Evolutionary conservation across 53 echinoderm and acorn worm species (phyloP), one percentile per base, ranked within the genome.

Genomic region (Holothuria leucospilota): DNA sequence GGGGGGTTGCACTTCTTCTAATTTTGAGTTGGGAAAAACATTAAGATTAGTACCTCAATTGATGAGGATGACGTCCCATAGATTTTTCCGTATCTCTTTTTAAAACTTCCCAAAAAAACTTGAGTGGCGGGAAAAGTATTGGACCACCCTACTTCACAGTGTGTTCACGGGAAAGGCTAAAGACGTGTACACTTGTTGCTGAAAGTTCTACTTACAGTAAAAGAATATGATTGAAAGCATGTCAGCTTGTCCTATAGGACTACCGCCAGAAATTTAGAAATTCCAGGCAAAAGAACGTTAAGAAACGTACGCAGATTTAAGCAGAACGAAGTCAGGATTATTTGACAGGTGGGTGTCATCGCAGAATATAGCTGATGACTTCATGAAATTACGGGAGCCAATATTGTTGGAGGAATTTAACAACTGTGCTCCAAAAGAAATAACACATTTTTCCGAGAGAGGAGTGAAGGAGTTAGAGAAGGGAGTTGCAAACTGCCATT

Each of bases 291-390:
- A n/a, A n/a, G n/a, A n/a, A 69, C 62, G 46, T 8, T n/a, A 6
- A 84, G 69, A 90, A 53, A 93, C 93, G 7, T 81, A 90, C 84
- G 90, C 87, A 13, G 93, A 93, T 38, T 84, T 93, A 58, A 87
- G 87, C 14, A 38, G 90, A 23, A 78, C 56, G n/a, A 90, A 90
- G 52, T 63, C 63, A 28, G 66, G 86, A 41, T 18, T 84, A 24
- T 90, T 85, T 93, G 90, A 90, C 84, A 71, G 85, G 6, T 93
- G 90, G 93, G 8, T 84, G 16, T 8, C 24, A 29, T 92, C 40
- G 4, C 40, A 40, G 7, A 40, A 40, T 40, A 40, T 40, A 5
- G 7, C 40, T 84, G 8, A 51, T 39, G 59, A 82, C 69, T 91
- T 82, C 84, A 88, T 69, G 24, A 69, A 62, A 21, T 70, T 91